Percentiles rank a stretch among this genome's conserved stretches.
These are phyloP conservation scores for Quadroppia sp. DNA, from an alignment of 2,888 invertebrate species.

Conservation along the genomic window DNA sequence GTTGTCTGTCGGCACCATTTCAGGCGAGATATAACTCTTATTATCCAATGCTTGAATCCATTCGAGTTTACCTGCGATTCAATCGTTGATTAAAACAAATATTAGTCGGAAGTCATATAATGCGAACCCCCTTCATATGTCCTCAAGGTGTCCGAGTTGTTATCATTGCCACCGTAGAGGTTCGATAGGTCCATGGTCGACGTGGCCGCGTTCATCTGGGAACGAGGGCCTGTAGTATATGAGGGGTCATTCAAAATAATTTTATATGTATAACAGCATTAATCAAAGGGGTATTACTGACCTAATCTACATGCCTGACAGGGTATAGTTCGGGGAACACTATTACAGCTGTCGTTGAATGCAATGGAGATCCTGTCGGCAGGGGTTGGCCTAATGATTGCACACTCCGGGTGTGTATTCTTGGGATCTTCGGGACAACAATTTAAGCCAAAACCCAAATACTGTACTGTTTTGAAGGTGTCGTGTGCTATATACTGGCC, in stretches of 20 bases:
- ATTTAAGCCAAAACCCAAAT: background rate
- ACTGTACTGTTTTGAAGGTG: conserved; percentile 59
- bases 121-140: background rate
- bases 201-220: conserved; percentile 37
- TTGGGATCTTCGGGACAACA: conserved; percentile 40
- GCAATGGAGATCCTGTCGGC: conserved; percentile 38
- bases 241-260: background rate
- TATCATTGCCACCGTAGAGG: conserved; percentile 34
- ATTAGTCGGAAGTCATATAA: conserved; percentile 7
- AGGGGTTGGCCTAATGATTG: conserved; percentile 20
- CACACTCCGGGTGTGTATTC: conserved; percentile 43
- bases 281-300: conserved; percentile 26
- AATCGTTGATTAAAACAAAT: background rate
- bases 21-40: conserved; percentile 19
- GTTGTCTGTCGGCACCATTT: background rate
- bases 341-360: conserved; percentile 43
- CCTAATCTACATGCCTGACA: conserved; percentile 42
- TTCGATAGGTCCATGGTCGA: conserved; percentile 34
- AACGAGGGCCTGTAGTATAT: conserved; percentile 21
- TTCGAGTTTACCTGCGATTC: too few species aligned
- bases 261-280: background rate
- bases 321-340: conserved; percentile 37
- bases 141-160: conserved; percentile 31
- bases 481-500: conserved; percentile 76
- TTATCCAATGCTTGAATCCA: too few species aligned